Evolutionary conservation across 2,113 vertebrate genomes (phyloP).

Genomic region (Nansenia antarctica): DNA sequence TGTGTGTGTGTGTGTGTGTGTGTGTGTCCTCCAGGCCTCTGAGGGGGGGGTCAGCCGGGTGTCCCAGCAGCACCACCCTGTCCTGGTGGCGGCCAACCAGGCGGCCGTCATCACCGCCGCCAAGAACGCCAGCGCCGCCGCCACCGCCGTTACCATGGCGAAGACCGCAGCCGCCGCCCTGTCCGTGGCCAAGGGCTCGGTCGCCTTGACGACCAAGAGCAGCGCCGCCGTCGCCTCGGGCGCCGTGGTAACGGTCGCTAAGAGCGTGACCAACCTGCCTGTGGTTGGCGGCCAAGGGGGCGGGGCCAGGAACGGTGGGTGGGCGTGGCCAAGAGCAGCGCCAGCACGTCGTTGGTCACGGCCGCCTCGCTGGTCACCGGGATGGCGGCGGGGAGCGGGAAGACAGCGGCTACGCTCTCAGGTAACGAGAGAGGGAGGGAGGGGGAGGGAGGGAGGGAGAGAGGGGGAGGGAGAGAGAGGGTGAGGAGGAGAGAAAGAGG

Average conservation of each 20-base stretch:
- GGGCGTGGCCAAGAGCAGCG: constrained; percentile 63
- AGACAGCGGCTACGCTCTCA: constrained; percentile 81
- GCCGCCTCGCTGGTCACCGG: constrained; percentile 83
- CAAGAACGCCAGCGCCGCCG: constrained; percentile 65
- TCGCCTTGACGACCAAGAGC: constrained; percentile 53
- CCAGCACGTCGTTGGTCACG: constrained; percentile 64
- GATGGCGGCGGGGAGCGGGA: constrained; percentile 60
- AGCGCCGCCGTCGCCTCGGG: constrained; percentile 18
- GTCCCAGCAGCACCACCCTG: constrained; percentile 65
- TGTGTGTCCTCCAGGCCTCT: constrained; percentile 34
- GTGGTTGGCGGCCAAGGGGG: constrained; percentile 69
- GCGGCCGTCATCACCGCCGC: constrained; percentile 75
- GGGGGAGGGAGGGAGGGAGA: too few species aligned
- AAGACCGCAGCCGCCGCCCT: constrained; percentile 52
- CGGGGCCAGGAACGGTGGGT: constrained; percentile 48
- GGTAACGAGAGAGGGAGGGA: constrained; percentile 75
- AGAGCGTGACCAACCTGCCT: constrained; percentile 64
- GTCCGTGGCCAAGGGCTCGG: background rate
- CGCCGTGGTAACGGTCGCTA: constrained; percentile 54
- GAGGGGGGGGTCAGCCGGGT: constrained; percentile 57
- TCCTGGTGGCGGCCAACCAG: constrained; percentile 76
- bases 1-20: constrained; percentile 15
- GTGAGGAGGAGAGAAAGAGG: too few species aligned
- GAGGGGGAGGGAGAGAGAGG: too few species aligned
- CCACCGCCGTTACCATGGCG: constrained; percentile 44